Percentiles rank a stretch among this genome's conserved stretches.
phyloP scores from a whole-genome alignment of 2,888 invertebrate genomes.

The Cheilosia variabilis region DNA sequence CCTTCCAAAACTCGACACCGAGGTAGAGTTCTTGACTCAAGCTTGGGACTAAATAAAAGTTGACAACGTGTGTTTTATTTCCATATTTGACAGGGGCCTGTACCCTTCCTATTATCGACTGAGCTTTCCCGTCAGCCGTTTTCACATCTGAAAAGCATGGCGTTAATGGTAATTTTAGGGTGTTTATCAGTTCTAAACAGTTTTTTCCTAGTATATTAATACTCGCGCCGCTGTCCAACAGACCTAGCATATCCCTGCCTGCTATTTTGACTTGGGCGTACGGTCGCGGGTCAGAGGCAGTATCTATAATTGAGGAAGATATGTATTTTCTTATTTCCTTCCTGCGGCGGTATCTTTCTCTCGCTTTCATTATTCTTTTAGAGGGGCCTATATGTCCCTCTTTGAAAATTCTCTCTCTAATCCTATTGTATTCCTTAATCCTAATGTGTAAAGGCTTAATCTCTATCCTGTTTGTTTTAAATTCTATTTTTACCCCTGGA shows the following conservation, averaged over 20 bases:
- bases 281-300: background rate
- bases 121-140: conserved; percentile 41
- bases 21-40: conserved; percentile 43
- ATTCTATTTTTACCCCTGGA: too few relatives aligned
- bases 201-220: conserved; percentile 30
- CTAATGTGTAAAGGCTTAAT: too few relatives aligned
- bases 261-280: background rate
- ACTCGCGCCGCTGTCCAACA: conserved; percentile 55
- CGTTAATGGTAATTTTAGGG: background rate
- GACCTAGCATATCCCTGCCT: background rate
- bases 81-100: background rate
- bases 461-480: too few relatives aligned
- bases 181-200: conserved; percentile 1
- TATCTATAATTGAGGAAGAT: background rate
- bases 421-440: background rate
- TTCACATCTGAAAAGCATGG: background rate
- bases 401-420: conserved; percentile 17
- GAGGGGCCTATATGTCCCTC: background rate
- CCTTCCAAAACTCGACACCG: conserved; percentile 61
- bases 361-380: background rate
- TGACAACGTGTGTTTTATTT: too few relatives aligned
- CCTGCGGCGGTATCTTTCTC: background rate
- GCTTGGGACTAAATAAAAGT: too few relatives aligned
- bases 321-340: background rate
- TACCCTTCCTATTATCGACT: conserved; percentile 28